Evolutionary conservation across 2,797 vertebrate genomes (phyloP).

Genomic region (Pseudomugil tenellus): DNA sequence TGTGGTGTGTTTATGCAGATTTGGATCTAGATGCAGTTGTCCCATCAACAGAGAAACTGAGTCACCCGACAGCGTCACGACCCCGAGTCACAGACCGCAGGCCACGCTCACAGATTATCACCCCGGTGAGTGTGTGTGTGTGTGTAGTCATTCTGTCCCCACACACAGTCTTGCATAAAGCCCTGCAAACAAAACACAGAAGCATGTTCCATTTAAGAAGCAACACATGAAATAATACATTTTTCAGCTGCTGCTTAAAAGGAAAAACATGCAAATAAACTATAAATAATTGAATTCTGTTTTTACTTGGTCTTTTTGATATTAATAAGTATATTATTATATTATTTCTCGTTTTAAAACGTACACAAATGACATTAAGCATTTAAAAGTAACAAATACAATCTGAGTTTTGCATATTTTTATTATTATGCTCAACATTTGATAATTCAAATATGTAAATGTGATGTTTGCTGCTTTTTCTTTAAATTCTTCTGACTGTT

Average conservation of each 20-base stretch:
- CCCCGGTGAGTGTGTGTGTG: slow-evolving; percentile 84
- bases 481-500: neutral
- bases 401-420: too few species aligned
- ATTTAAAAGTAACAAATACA: too few species aligned
- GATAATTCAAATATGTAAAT: neutral
- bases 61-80: slow-evolving; percentile 92
- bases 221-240: too few species aligned
- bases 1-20: slow-evolving; percentile 59
- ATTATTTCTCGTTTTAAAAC: too few species aligned
- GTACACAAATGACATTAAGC: too few species aligned
- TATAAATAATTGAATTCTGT: too few species aligned
- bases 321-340: too few species aligned
- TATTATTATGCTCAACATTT: neutral
- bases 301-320: too few species aligned
- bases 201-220: neutral
- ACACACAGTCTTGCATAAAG: neutral
- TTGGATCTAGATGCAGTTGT: slow-evolving; percentile 92
- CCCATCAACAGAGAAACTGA: slow-evolving; percentile 91
- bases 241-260: too few species aligned
- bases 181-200: neutral
- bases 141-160: neutral
- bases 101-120: slow-evolving; percentile 94
- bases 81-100: slow-evolving; percentile 94
- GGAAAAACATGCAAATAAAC: too few species aligned
- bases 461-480: neutral